A percentile compares a stretch with the other conserved stretches of the same genome.
These are phyloP conservation scores for Beris chalybata DNA, from an alignment of 2,888 invertebrate species.

Conservation along the genomic window DNA sequence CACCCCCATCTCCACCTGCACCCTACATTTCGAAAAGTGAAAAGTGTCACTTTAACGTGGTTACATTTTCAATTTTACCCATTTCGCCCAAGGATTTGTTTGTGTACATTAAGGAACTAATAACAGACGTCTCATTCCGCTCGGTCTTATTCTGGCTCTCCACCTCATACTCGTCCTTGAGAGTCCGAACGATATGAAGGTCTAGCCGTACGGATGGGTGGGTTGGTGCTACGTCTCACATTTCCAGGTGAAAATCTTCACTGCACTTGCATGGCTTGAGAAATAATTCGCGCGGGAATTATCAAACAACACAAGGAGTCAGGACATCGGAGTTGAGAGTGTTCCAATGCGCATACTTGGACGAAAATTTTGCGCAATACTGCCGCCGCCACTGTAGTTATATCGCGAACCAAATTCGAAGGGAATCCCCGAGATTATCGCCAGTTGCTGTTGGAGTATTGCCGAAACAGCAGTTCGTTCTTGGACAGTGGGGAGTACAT, in stretches of 20 bases:
- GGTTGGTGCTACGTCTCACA: too few relatives aligned
- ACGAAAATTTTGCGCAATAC: neutral
- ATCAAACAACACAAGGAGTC: neutral
- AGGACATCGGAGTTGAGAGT: neutral
- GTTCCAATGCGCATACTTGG: constrained; percentile 9
- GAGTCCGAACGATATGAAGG: too few relatives aligned
- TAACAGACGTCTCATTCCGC: constrained; percentile 18
- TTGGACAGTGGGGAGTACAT: neutral
- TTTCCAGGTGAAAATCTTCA: too few relatives aligned
- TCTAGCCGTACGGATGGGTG: too few relatives aligned
- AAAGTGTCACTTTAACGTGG: constrained; percentile 28
- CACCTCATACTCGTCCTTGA: constrained; percentile 1
- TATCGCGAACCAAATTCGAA: neutral
- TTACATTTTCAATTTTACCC: constrained; percentile 26
- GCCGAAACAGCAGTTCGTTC: constrained; percentile 15
- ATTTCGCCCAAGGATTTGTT: constrained; percentile 22
- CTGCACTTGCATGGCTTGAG: constrained; percentile 22
- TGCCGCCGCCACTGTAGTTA: constrained; percentile 16
- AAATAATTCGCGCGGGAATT: constrained; percentile 1
- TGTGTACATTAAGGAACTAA: constrained; percentile 33
- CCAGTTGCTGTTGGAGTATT: constrained; percentile 19
- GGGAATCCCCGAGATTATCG: constrained; percentile 24
- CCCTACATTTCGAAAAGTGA: neutral
- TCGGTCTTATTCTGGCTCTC: neutral
- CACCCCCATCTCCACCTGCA: too few relatives aligned